Evolutionary conservation across 1,140 invertebrate genomes (phyloP).

Genomic region (Araneus ventricosus): DNA sequence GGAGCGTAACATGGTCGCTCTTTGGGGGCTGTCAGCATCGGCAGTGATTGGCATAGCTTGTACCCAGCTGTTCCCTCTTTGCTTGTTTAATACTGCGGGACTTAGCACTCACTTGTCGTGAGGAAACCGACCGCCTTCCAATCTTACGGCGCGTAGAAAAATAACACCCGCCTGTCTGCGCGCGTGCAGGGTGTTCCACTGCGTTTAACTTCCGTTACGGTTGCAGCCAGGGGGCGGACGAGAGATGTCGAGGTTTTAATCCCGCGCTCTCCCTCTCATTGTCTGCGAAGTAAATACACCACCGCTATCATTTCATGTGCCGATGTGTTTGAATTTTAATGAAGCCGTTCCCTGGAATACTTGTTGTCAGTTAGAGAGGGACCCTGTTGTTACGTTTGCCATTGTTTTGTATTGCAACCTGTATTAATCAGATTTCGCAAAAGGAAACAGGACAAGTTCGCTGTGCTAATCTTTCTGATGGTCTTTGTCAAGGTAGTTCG

Average conservation of each 20-base stretch:
- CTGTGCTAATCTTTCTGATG: slow-evolving; percentile 17
- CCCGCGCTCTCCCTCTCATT: neutral
- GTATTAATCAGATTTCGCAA: slow-evolving; percentile 26
- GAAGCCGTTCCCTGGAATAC: slow-evolving; percentile 21
- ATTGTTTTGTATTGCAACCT: slow-evolving; percentile 26
- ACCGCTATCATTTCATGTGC: neutral
- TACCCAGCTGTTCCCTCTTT: slow-evolving; percentile 36
- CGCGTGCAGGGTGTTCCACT: slow-evolving; percentile 1
- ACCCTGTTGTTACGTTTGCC: neutral
- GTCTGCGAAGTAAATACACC: neutral
- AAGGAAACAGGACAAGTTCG: slow-evolving; percentile 24
- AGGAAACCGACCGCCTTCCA: slow-evolving; percentile 49
- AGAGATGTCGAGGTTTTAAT: slow-evolving; percentile 37
- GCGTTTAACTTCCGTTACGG: slow-evolving; percentile 36
- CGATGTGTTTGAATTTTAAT: slow-evolving; percentile 57
- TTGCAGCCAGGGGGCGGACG: slow-evolving; percentile 18
- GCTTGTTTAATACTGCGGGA: slow-evolving; percentile 60
- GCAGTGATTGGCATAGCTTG: slow-evolving; percentile 67
- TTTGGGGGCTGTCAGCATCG: slow-evolving; percentile 49
- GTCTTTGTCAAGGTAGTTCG: slow-evolving; percentile 18
- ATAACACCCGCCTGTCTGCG: slow-evolving; percentile 62
- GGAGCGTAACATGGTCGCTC: slow-evolving; percentile 24
- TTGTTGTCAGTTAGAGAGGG: neutral
- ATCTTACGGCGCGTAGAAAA: slow-evolving; percentile 42
- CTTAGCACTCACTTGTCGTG: slow-evolving; percentile 61